Evolutionary conservation across 2,113 vertebrate genomes (phyloP).

Genomic region (Sinocyclocheilus anshuiensis): DNA sequence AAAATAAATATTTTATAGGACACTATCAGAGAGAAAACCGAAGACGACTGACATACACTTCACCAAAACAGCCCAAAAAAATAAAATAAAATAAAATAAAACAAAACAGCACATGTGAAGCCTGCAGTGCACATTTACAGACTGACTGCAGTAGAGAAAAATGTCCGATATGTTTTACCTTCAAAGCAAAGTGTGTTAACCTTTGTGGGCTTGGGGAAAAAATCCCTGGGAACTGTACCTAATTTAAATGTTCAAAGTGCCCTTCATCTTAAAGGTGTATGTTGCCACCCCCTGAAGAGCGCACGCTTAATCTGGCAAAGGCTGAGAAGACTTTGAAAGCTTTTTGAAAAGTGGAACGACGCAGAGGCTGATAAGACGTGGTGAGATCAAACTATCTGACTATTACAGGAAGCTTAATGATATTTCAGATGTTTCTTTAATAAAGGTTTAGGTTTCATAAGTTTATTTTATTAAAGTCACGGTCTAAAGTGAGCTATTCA

Average conservation of each 20-base stretch:
- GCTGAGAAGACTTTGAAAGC: neutral
- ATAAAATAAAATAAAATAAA: too few species aligned
- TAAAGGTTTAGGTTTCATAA: constrained; percentile 7
- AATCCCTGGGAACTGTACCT: constrained; percentile 4
- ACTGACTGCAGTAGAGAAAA: neutral
- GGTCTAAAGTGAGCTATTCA: neutral
- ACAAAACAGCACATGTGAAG: too few species aligned
- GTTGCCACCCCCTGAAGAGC: constrained; percentile 45
- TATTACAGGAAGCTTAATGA: neutral
- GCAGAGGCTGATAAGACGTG: constrained; percentile 37
- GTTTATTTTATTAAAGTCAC: neutral
- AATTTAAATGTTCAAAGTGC: constrained; percentile 39
- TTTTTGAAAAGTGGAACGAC: constrained; percentile 22
- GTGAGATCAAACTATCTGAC: constrained; percentile 28
- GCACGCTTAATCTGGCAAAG: constrained; percentile 51
- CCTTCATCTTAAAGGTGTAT: constrained; percentile 57
- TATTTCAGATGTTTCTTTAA: neutral
- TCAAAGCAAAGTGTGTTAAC: neutral
- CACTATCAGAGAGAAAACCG: too few species aligned
- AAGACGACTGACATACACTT: neutral
- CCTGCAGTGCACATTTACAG: neutral
- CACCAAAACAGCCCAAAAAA: neutral
- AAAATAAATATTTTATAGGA: too few species aligned
- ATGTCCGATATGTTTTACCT: constrained; percentile 14
- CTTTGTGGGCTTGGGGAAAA: neutral